Conservation (phyloP, 2,113 vertebrate species). For the Nansenia antarctica region DNA sequence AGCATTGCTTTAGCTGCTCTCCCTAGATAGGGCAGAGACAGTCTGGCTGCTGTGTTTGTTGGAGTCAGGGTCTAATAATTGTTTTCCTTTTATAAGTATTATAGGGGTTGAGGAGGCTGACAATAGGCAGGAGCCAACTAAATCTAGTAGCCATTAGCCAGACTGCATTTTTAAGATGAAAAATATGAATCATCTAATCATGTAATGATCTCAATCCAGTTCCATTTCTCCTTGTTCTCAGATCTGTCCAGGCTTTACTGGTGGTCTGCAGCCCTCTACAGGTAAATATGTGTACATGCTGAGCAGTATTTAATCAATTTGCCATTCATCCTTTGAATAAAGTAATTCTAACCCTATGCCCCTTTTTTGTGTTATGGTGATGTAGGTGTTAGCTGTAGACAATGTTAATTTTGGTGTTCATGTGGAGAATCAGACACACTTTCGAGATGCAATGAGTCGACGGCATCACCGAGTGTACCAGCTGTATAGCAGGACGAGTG, state of each 20-base stretch:
- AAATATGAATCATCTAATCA: no score
- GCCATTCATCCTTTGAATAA: neutral
- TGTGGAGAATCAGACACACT: constrained; percentile 81
- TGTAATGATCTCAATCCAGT: constrained; percentile 29
- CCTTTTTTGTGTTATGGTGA: neutral
- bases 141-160: no score
- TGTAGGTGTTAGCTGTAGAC: constrained; percentile 77
- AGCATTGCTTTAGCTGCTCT: constrained; percentile 86
- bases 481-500: constrained; percentile 81
- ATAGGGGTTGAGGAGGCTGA: neutral
- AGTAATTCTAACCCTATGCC: neutral
- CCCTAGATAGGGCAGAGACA: constrained; percentile 68
- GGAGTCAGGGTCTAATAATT: neutral
- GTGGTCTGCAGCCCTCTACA: constrained; percentile 81
- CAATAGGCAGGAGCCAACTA: neutral
- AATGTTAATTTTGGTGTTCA: constrained; percentile 81
- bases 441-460: constrained; percentile 80
- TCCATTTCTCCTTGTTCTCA: constrained; percentile 57
- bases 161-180: neutral
- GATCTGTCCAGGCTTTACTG: constrained; percentile 81
- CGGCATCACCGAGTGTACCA: constrained; percentile 80
- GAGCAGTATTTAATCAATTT: neutral
- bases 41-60: constrained; percentile 78
- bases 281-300: constrained; percentile 53
- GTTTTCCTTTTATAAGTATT: neutral